These are phyloP conservation scores for Lathronympha strigana DNA, from an alignment of 2,888 invertebrate species.

Conservation along the genomic window DNA sequence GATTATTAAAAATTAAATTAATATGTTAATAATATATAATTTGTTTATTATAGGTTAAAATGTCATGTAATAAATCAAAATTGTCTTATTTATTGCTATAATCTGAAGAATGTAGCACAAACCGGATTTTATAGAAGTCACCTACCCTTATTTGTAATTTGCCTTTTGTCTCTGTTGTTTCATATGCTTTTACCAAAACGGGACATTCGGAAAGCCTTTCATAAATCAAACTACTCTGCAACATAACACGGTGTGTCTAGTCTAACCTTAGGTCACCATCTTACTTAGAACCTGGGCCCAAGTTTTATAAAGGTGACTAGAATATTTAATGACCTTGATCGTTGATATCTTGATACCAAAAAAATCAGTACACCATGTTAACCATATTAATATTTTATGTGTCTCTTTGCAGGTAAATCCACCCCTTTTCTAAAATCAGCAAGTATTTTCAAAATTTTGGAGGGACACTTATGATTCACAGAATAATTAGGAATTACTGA, in stretches of 20 bases:
- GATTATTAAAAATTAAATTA: too few relatives aligned
- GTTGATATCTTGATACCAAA: too few relatives aligned
- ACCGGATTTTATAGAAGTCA: conserved; percentile 3
- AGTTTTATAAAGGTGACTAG: neutral
- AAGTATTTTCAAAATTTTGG: too few relatives aligned
- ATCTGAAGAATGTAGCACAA: conserved; percentile 6
- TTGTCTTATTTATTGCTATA: neutral
- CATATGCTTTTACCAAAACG: conserved; percentile 5
- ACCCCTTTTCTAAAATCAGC: too few relatives aligned
- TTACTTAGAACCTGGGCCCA: neutral
- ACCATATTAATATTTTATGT: too few relatives aligned
- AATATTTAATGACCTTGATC: neutral
- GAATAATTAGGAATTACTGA: too few relatives aligned
- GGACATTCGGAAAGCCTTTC: conserved; percentile 20
- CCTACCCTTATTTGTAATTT: conserved; percentile 18
- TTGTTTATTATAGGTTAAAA: too few relatives aligned
- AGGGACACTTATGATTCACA: too few relatives aligned
- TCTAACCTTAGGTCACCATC: conserved; percentile 28
- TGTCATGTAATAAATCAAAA: conserved; percentile 8
- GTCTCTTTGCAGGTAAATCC: too few relatives aligned
- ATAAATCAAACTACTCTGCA: conserved; percentile 27
- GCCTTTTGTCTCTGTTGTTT: conserved; percentile 2
- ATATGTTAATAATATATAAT: too few relatives aligned
- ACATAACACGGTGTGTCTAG: conserved; percentile 23
- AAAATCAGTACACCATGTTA: too few relatives aligned